A percentile compares a stretch with the other conserved stretches of the same genome.
These are phyloP conservation scores for Lagopus leucura DNA, from an alignment of 2,113 vertebrate genomes.

Conservation along the genomic window DNA sequence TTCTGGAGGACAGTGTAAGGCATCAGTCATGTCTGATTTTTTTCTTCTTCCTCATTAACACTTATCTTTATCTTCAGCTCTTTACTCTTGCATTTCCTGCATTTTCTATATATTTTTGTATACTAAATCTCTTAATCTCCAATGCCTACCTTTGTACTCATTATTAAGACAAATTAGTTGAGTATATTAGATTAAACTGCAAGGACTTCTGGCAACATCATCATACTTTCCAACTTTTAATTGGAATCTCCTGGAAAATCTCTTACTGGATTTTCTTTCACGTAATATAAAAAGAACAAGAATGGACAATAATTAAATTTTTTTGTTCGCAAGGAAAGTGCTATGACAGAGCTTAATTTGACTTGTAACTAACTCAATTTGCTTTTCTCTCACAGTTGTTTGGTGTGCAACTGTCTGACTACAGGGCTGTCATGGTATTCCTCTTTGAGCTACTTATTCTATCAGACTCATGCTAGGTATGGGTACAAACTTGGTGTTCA, in stretches of 20 bases:
- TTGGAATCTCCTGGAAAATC: background rate
- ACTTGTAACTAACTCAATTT: background rate
- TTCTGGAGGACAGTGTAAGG: background rate
- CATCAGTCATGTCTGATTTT: background rate
- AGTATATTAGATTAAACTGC: background rate
- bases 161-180: background rate
- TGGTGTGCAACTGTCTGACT: background rate
- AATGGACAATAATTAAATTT: background rate
- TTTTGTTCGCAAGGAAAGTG: background rate
- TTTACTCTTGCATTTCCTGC: background rate
- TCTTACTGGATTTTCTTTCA: background rate
- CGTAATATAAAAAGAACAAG: background rate
- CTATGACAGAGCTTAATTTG: background rate
- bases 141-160: background rate
- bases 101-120: background rate
- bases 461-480: background rate
- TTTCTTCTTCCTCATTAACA: background rate
- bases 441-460: background rate
- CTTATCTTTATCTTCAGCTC: background rate
- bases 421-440: background rate
- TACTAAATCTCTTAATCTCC: background rate
- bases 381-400: background rate
- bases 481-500: background rate
- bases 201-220: background rate
- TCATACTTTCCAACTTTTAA: background rate